Conservation (phyloP, 2,113 vertebrate species). For the Leuciscus idus region DNA sequence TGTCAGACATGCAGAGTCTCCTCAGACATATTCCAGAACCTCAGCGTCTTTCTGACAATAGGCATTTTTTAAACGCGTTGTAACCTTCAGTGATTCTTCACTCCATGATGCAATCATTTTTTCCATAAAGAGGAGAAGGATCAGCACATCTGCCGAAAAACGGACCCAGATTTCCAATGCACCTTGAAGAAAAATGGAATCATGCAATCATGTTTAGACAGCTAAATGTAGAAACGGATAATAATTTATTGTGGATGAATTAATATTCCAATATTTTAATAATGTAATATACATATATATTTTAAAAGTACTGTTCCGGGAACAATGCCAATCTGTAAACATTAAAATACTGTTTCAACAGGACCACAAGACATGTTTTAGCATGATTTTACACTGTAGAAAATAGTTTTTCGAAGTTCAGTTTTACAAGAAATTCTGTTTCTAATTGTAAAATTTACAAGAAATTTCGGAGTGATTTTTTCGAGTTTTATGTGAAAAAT, state of each 20-base stretch:
- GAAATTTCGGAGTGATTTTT: no score
- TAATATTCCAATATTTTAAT: no score
- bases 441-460: no score
- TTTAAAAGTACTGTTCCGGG: background rate
- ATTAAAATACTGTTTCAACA: background rate
- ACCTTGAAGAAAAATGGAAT: constrained; percentile 43
- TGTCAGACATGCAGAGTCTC: constrained; percentile 4
- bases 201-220: constrained; percentile 20
- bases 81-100: constrained; percentile 17
- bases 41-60: background rate
- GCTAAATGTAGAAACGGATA: background rate
- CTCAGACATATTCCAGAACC: constrained; percentile 12
- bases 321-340: background rate
- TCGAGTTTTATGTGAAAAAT: no score
- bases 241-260: background rate
- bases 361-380: no score
- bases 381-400: no score
- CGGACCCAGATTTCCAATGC: constrained; percentile 2
- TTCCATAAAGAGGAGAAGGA: constrained; percentile 47
- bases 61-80: constrained; percentile 1
- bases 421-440: background rate
- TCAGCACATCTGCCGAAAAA: constrained; percentile 27
- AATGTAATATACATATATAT: no score
- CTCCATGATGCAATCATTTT: constrained; percentile 37
- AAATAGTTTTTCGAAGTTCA: no score